Percentiles rank a stretch among this genome's conserved stretches.
Conservation (phyloP, 2,888 invertebrate genomes). For the Sialis lutaria region DNA sequence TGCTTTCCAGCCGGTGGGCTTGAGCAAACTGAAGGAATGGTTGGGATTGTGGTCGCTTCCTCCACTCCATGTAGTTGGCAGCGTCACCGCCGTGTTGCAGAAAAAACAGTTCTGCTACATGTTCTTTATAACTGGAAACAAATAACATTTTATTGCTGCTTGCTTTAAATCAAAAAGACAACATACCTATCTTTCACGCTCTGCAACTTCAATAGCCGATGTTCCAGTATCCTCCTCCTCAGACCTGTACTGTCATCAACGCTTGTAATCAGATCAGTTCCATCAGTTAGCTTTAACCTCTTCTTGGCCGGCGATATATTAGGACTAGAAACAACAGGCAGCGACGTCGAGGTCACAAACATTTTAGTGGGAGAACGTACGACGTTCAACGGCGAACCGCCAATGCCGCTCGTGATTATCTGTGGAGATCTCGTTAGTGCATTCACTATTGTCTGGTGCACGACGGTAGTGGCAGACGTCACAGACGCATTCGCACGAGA, state of each 20-base stretch:
- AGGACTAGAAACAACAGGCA: constrained; percentile 13
- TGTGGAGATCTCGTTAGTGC: constrained; percentile 20
- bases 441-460: constrained; percentile 24
- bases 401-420: neutral
- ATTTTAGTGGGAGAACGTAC: constrained; percentile 8
- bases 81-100: constrained; percentile 74
- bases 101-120: constrained; percentile 71
- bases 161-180: neutral
- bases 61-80: constrained; percentile 75
- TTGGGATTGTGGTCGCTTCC: constrained; percentile 59
- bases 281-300: constrained; percentile 24
- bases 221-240: constrained; percentile 51
- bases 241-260: constrained; percentile 31
- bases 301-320: constrained; percentile 28
- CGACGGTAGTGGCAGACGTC: constrained; percentile 13
- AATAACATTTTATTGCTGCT: neutral
- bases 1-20: constrained; percentile 43
- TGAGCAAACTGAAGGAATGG: constrained; percentile 59
- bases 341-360: constrained; percentile 10
- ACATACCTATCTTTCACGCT: constrained; percentile 44
- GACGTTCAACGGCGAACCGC: neutral
- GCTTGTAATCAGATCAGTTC: constrained; percentile 21
- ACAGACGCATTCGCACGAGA: constrained; percentile 18
- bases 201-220: constrained; percentile 50
- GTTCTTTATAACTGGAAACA: constrained; percentile 29